phyloP scores from a whole-genome alignment of 2,113 vertebrate genomes.

The Lutjanus erythropterus region DNA sequence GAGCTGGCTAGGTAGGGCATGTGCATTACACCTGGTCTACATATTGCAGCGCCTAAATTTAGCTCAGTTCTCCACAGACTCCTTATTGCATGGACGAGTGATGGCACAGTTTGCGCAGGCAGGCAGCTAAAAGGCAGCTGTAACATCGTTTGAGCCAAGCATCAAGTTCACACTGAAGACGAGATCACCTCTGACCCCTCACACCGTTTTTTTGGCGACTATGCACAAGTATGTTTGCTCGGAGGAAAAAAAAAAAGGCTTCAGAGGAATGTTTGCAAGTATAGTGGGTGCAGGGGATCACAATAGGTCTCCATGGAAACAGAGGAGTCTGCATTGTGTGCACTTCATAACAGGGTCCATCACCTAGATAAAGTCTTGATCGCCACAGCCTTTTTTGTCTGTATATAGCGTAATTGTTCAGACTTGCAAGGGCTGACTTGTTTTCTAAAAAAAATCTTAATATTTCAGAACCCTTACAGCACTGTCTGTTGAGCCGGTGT shows the following conservation, averaged over 20 bases:
- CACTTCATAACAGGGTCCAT: constrained; percentile 58
- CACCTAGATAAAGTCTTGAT: constrained; percentile 51
- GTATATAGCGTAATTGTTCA: constrained; percentile 10
- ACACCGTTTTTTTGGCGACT: not conserved
- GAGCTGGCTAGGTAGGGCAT: constrained; percentile 72
- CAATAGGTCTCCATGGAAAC: constrained; percentile 82
- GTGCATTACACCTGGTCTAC: constrained; percentile 78
- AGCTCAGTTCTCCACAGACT: constrained; percentile 70
- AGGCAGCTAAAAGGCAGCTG: constrained; percentile 25
- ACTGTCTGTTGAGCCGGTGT: constrained; percentile 35
- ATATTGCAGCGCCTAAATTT: constrained; percentile 78
- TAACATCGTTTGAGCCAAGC: constrained; percentile 9
- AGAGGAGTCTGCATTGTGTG: constrained; percentile 64
- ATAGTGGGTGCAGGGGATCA: constrained; percentile 51
- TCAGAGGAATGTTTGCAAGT: constrained; percentile 49
- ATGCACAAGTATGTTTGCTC: constrained; percentile 28
- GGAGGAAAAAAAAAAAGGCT: constrained; percentile 3
- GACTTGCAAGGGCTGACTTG: not conserved
- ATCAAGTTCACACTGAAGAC: constrained; percentile 16
- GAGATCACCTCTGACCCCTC: constrained; percentile 51
- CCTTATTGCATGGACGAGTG: constrained; percentile 46
- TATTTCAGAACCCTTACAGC: constrained; percentile 39
- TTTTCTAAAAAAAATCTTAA: constrained; percentile 17
- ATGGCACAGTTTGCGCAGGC: constrained; percentile 62
- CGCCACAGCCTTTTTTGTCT: constrained; percentile 14